These are phyloP conservation scores for Chelonus insularis DNA, from an alignment of 1,140 invertebrate genomes.

Conservation along the genomic window DNA sequence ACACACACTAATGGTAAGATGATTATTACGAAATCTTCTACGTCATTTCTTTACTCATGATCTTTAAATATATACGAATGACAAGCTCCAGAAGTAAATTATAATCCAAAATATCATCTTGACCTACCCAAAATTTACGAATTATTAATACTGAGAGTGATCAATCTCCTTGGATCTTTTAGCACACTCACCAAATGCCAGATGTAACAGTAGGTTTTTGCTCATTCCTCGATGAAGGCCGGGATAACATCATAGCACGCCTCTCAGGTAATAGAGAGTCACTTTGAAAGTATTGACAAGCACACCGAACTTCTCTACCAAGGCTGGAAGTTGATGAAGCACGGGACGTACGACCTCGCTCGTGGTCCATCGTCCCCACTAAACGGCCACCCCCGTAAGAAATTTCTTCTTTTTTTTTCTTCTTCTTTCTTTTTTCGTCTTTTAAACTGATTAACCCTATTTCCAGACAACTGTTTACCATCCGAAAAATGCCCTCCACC, in stretches of 20 bases:
- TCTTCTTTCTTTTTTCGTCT: background rate
- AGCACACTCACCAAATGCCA: constrained; percentile 13
- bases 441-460: background rate
- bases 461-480: background rate
- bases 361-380: constrained; percentile 45
- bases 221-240: constrained; percentile 40
- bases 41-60: too few relatives aligned
- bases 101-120: too few relatives aligned
- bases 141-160: too few relatives aligned
- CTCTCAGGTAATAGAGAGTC: constrained; percentile 76
- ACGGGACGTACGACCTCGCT: constrained; percentile 51
- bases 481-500: constrained; percentile 18
- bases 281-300: constrained; percentile 80
- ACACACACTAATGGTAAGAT: background rate
- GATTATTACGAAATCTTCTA: constrained; percentile 4
- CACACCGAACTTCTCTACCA: constrained; percentile 75
- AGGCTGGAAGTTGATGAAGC: constrained; percentile 68
- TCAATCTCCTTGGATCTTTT: too few relatives aligned
- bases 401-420: constrained; percentile 1
- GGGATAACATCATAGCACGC: constrained; percentile 64
- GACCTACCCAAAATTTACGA: too few relatives aligned
- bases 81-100: too few relatives aligned
- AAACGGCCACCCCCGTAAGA: constrained; percentile 1
- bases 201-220: constrained; percentile 28
- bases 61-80: too few relatives aligned